phyloP scores from a whole-genome alignment of 2,888 invertebrate genomes.

The Diarsia brunnea region DNA sequence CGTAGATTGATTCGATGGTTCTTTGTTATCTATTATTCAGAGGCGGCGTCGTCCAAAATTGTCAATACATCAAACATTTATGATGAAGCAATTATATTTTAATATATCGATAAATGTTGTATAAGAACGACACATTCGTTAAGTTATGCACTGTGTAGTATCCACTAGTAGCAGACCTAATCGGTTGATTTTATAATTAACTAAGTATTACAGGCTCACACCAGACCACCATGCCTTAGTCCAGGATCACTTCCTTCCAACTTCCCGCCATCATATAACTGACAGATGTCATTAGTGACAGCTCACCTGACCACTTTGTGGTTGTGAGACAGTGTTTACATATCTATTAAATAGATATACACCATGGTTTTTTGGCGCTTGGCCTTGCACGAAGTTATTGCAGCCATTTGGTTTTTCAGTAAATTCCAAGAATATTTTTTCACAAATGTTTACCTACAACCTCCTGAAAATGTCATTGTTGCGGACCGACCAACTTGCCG shows the following conservation, averaged over 20 bases:
- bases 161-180: too few species aligned
- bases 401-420: background rate
- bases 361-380: background rate
- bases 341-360: too few species aligned
- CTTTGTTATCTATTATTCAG: slow-evolving; percentile 61
- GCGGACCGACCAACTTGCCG: too few species aligned
- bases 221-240: too few species aligned
- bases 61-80: slow-evolving; percentile 36
- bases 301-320: too few species aligned
- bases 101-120: background rate
- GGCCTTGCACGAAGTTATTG: background rate
- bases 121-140: background rate
- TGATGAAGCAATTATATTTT: slow-evolving; percentile 3
- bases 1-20: slow-evolving; percentile 46
- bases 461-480: background rate
- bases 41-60: slow-evolving; percentile 15
- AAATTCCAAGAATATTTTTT: background rate
- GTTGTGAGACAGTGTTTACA: too few species aligned
- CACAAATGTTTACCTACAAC: background rate
- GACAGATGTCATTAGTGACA: too few species aligned
- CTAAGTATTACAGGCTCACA: too few species aligned
- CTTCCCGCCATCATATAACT: too few species aligned
- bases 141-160: too few species aligned
- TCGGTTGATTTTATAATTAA: too few species aligned
- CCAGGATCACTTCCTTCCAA: too few species aligned